A percentile compares a stretch with the other conserved stretches of the same genome.
phyloP scores from a whole-genome alignment of 2,888 invertebrate genomes.

The Orthosia gothica region DNA sequence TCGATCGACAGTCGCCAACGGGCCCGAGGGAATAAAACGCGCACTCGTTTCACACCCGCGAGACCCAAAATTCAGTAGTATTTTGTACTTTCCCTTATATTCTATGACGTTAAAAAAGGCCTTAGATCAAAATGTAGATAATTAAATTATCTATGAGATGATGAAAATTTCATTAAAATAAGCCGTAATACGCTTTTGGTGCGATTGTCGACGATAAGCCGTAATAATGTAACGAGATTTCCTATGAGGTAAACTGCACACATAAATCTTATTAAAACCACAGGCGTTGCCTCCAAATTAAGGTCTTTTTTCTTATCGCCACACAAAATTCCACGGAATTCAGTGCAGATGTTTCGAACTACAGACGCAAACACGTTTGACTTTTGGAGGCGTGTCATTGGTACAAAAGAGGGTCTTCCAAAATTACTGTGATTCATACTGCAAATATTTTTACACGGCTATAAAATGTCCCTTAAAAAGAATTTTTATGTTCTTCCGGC shows the following conservation, averaged over 20 bases:
- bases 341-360: slow-evolving; percentile 17
- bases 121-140: no score
- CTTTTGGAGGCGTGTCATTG: slow-evolving; percentile 3
- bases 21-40: no score
- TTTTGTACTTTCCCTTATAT: no score
- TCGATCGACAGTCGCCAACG: no score
- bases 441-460: slow-evolving; percentile 16
- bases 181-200: no score
- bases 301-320: slow-evolving; percentile 1
- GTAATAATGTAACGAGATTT: background rate
- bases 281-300: background rate
- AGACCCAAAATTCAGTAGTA: no score
- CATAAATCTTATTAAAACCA: background rate
- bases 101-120: no score
- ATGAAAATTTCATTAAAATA: no score
- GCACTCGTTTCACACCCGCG: no score
- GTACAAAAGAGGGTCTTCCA: slow-evolving; percentile 28
- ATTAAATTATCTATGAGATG: no score
- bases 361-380: background rate
- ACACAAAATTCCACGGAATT: slow-evolving; percentile 34
- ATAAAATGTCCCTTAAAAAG: slow-evolving; percentile 53
- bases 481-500: slow-evolving; percentile 55
- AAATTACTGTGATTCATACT: slow-evolving; percentile 46
- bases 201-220: no score
- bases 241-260: background rate